These are phyloP conservation scores for Tetropium fuscum DNA, from an alignment of 2,888 invertebrate genomes.

Conservation along the genomic window DNA sequence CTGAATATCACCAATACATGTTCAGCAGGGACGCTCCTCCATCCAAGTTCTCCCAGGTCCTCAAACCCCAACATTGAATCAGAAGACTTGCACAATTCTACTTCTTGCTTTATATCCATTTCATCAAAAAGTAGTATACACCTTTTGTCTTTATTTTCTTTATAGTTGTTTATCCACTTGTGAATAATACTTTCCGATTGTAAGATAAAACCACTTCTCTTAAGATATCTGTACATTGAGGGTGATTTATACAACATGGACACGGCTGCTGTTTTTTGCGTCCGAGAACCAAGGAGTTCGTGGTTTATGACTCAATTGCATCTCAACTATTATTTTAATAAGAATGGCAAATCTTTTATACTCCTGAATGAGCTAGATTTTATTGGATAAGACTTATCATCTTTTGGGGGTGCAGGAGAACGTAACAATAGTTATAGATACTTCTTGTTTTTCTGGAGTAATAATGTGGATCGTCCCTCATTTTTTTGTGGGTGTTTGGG, in stretches of 20 bases:
- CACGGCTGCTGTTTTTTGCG: conserved; percentile 49
- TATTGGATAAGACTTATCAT: too few relatives aligned
- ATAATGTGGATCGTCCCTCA: too few relatives aligned
- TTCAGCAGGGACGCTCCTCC: conserved; percentile 23
- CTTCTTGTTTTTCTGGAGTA: too few relatives aligned
- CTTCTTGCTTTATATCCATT: conserved; percentile 38
- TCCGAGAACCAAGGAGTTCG: too few relatives aligned
- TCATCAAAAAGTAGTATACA: conserved; percentile 45
- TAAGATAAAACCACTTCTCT: conserved; percentile 34
- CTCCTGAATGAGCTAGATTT: too few relatives aligned
- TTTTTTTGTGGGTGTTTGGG: too few relatives aligned
- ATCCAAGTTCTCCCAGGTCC: conserved; percentile 15
- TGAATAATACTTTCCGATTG: conserved; percentile 35
- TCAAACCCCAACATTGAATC: conserved; percentile 30
- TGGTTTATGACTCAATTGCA: too few relatives aligned
- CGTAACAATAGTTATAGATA: too few relatives aligned
- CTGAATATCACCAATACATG: conserved; percentile 31
- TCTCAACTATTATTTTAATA: too few relatives aligned
- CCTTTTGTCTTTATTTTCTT: conserved; percentile 32
- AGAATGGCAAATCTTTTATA: too few relatives aligned
- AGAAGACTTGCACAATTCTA: conserved; percentile 25
- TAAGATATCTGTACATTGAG: conserved; percentile 44
- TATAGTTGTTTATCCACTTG: too few relatives aligned
- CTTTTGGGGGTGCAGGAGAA: too few relatives aligned
- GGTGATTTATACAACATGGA: conserved; percentile 53